phyloP scores from a whole-genome alignment of 2,113 vertebrate genomes.

The Daphoenositta chrysoptera region DNA sequence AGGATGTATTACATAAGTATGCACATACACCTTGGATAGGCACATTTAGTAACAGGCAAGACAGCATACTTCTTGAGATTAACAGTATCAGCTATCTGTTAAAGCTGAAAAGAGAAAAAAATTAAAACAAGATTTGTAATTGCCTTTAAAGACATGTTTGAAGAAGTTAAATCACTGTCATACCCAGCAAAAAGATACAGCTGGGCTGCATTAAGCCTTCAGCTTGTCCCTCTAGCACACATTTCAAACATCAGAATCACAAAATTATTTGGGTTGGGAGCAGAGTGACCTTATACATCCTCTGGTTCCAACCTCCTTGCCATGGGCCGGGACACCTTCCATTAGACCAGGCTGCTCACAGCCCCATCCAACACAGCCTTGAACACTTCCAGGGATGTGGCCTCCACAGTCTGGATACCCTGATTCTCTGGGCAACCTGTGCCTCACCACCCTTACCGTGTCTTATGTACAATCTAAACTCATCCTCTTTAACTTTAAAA shows the following conservation, averaged over 20 bases:
- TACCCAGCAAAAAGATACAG: not conserved
- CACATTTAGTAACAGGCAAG: not conserved
- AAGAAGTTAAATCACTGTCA: not conserved
- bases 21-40: not conserved
- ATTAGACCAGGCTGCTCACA: not conserved
- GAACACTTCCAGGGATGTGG: not conserved
- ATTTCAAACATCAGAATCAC: not conserved
- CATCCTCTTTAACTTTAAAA: not conserved
- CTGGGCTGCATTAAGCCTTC: not conserved
- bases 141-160: not conserved
- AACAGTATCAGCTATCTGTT: not conserved
- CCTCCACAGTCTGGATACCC: not conserved
- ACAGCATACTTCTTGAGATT: not conserved
- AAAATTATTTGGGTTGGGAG: not conserved
- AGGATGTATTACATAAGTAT: not conserved
- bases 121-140: not conserved
- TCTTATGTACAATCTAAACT: not conserved
- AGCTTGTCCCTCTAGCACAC: not conserved
- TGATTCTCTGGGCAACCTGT: not conserved
- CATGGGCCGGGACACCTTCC: not conserved
- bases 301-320: not conserved
- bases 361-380: not conserved
- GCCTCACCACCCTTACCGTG: rapidly evolving
- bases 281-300: not conserved
- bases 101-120: not conserved